These are phyloP conservation scores for Pantherophis vulpinus DNA, from an alignment of 2,797 vertebrate species.

Conservation along the genomic window DNA sequence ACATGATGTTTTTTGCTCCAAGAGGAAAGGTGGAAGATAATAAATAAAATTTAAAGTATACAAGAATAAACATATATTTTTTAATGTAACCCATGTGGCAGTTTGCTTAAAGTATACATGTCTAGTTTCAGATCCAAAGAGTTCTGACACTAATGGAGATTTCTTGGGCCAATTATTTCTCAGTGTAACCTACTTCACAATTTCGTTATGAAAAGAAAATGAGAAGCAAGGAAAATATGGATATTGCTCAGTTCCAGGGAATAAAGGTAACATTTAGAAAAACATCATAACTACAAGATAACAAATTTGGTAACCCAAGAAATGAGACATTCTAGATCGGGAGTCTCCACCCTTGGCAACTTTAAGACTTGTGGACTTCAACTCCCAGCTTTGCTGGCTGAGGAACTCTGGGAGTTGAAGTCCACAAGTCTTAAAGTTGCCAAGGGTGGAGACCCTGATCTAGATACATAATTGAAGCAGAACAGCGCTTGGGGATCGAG, in stretches of 20 bases:
- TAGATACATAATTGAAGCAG: not conserved
- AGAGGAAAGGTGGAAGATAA: not conserved
- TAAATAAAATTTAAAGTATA: not conserved
- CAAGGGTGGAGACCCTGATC: no score
- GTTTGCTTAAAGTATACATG: not conserved
- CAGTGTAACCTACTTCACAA: not conserved
- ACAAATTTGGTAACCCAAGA: not conserved
- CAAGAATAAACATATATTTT: not conserved
- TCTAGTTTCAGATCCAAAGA: not conserved
- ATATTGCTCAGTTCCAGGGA: not conserved
- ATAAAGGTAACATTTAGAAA: not conserved
- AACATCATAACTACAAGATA: not conserved
- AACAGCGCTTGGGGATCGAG: not conserved
- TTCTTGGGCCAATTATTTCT: not conserved
- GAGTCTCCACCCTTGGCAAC: no score
- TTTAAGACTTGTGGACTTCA: no score
- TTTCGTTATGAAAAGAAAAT: not conserved
- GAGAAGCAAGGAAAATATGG: not conserved
- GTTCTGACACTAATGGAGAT: not conserved
- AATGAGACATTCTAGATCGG: not conserved
- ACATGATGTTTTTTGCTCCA: not conserved
- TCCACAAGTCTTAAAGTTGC: no score
- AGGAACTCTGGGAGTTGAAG: no score
- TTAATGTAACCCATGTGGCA: not conserved
- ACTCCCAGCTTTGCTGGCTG: no score